Percentiles rank a stretch among this genome's conserved stretches.
Conservation (phyloP, 2,113 vertebrate genomes). For the Upupa epops region DNA sequence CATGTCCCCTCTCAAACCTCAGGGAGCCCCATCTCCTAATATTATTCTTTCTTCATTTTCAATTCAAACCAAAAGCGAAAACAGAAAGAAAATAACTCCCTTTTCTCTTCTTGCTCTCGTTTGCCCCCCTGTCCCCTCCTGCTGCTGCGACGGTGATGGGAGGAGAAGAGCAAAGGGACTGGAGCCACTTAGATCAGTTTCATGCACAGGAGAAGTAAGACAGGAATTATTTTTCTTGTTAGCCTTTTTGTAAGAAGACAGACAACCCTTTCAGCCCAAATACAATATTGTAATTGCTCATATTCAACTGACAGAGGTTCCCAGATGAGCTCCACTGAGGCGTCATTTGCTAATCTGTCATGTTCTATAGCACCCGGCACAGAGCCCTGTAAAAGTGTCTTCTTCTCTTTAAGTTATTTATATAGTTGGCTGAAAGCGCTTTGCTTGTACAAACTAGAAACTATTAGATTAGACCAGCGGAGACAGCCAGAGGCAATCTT, state of each 20-base stretch:
- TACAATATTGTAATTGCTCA: constrained; percentile 76
- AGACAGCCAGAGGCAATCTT: constrained; percentile 86
- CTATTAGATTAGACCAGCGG: constrained; percentile 85
- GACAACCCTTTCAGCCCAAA: constrained; percentile 74
- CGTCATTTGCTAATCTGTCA: constrained; percentile 80
- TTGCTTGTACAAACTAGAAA: constrained; percentile 87
- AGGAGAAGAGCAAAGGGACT: background rate
- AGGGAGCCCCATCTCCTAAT: constrained; percentile 53
- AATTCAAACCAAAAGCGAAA: constrained; percentile 71
- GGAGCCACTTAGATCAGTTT: constrained; percentile 40
- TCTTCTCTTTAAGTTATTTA: constrained; percentile 82
- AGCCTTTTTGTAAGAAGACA: constrained; percentile 71
- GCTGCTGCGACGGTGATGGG: background rate
- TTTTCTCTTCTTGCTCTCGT: background rate
- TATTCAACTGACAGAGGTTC: constrained; percentile 73
- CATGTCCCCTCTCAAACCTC: constrained; percentile 3
- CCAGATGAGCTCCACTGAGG: constrained; percentile 71
- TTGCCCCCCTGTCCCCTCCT: background rate
- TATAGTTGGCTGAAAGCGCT: constrained; percentile 82
- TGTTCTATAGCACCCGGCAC: constrained; percentile 70
- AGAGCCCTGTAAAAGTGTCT: constrained; percentile 74
- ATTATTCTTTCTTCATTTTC: constrained; percentile 68
- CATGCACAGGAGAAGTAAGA: constrained; percentile 49
- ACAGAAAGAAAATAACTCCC: constrained; percentile 51
- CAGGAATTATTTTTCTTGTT: constrained; percentile 70